These are phyloP conservation scores for Adelosebastes latens DNA, from an alignment of 2,797 vertebrate genomes.

Conservation along the genomic window DNA sequence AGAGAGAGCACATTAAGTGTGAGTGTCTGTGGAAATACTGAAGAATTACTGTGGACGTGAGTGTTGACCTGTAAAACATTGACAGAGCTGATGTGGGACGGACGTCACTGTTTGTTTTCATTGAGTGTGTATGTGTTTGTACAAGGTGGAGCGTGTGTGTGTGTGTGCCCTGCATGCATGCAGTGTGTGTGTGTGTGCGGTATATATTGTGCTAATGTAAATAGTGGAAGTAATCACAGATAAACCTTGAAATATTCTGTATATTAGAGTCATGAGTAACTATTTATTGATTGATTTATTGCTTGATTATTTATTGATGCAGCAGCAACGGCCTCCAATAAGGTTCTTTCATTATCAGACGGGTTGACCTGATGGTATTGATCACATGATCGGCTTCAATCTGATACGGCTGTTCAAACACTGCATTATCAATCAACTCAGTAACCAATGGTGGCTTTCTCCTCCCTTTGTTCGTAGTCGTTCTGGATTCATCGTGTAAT, in stretches of 20 bases:
- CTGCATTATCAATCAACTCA: conserved; percentile 21
- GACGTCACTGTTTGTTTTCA: conserved; percentile 25
- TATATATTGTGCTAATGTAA: conserved; percentile 70
- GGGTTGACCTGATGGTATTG: not conserved
- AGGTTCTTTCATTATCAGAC: not conserved
- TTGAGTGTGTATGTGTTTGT: conserved; percentile 30
- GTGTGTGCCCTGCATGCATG: conserved; percentile 12
- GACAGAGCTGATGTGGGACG: not conserved
- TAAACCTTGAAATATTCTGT: conserved; percentile 67
- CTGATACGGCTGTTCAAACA: conserved; percentile 15
- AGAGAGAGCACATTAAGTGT: not conserved
- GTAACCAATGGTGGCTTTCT: conserved; percentile 62
- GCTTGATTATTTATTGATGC: conserved; percentile 55
- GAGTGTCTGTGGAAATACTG: conserved; percentile 17
- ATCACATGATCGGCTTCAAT: not conserved
- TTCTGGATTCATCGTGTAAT: conserved; percentile 24
- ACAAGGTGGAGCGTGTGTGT: not conserved
- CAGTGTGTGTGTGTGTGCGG: conserved; percentile 12
- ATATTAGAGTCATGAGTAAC: conserved; percentile 62
- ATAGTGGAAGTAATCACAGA: conserved; percentile 69
- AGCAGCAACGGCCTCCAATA: conserved; percentile 5
- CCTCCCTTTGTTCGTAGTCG: not conserved
- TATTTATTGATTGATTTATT: conserved; percentile 72
- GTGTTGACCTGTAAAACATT: conserved; percentile 26
- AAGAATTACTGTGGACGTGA: not conserved